Evolutionary conservation across 2,888 invertebrate species (phyloP), one percentile per base, ranked within the genome.

Genomic region (Tenodera sinensis): DNA sequence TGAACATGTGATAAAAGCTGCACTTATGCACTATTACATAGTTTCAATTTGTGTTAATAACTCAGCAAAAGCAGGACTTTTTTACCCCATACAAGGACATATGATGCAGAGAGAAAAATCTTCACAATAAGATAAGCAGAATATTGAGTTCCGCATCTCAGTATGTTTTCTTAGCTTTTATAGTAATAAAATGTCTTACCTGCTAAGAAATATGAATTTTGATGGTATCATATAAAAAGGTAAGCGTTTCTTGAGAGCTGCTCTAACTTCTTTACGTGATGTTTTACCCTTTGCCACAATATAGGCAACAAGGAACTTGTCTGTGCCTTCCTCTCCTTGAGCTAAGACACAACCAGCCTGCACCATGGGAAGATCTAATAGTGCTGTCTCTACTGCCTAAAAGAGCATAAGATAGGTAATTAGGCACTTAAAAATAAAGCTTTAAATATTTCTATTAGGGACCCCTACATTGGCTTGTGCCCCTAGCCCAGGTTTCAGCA

Each of bases 181-280:
- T 15, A 83, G 20, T 83, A 28, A n/a, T n/a, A 25, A n/a, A 28
- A 20, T 12, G 27, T 90, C 91, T 84, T 83, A 91, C 91, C 91
- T 91, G 12, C 91, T 89, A 25, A 92, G 85, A 84, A 91, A 91
- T 28, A 91, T 90, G 71, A 91, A 91, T 85, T 91, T 91, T 20
- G 92, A 91, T 15, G 92, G 92, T 83, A 92, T 91, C 92, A 92
- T 92, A 84, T 92, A 92, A 89, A 91, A 91, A 25, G 92, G 91
- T 83, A 92, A 84, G 82, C 89, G 91, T 87, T 90, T 89, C 88
- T 91, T 92, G 27, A 92, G 84, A 25, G 90, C 90, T 30, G 90
- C 88, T 71, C 91, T 90, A 81, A 92, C 90, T 82, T 91, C 90
- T 30, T 89, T 89, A 20, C 88, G 83, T 9, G 90, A 86, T 6